phyloP scores from a whole-genome alignment of 2,113 vertebrate genomes.

The rabbit (Oryctolagus cuniculus) region DNA sequence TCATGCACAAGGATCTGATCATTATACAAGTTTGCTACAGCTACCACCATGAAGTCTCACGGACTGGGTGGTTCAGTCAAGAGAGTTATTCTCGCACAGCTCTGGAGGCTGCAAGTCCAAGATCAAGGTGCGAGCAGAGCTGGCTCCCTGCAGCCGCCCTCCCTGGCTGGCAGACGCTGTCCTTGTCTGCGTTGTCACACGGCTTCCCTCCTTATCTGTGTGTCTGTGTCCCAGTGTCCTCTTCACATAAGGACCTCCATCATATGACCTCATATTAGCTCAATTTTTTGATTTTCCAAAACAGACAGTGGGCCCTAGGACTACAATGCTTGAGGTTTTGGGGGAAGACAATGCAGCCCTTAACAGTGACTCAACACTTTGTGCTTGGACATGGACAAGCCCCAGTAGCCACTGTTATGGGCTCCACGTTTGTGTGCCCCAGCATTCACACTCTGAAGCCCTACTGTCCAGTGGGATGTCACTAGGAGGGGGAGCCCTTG shows the following conservation, averaged over 20 bases:
- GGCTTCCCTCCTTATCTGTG: background rate
- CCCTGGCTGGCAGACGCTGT: background rate
- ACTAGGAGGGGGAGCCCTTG: background rate
- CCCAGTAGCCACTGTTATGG: background rate
- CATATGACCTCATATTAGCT: background rate
- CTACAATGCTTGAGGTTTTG: background rate
- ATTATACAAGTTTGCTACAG: background rate
- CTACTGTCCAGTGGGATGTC: too few relatives aligned
- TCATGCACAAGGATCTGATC: background rate
- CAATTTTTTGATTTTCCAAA: background rate
- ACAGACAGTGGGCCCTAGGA: background rate
- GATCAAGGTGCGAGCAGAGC: background rate
- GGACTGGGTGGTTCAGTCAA: background rate
- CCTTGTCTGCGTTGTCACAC: accelerated
- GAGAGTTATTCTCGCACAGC: background rate
- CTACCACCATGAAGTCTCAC: too few relatives aligned
- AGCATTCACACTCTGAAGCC: background rate
- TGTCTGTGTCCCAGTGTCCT: background rate
- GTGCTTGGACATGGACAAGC: background rate
- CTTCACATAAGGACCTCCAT: background rate
- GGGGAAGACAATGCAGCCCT: background rate
- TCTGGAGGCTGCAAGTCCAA: background rate
- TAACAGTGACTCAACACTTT: background rate
- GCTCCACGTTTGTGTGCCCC: background rate
- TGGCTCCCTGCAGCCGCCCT: background rate